Evolutionary conservation across 2,888 invertebrate species (phyloP).

Genomic region (Heliconius sara): DNA sequence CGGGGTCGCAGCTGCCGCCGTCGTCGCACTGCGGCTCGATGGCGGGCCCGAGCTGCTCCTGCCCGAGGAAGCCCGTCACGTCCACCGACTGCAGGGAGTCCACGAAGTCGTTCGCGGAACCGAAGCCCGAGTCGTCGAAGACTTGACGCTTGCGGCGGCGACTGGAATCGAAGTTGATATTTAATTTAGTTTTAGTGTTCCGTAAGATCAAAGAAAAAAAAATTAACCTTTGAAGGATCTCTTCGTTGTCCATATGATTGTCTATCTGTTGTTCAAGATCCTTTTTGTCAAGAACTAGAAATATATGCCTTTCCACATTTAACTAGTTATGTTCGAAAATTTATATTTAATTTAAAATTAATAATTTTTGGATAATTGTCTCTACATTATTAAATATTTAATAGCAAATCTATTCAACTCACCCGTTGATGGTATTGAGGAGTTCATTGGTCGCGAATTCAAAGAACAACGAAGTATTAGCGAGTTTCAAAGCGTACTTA

Average conservation of each 20-base stretch:
- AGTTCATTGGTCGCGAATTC: slow-evolving; percentile 95
- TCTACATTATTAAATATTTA: too few species aligned
- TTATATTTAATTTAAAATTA: too few species aligned
- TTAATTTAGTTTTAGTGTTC: background rate
- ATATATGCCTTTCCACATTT: too few species aligned
- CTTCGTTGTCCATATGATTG: too few species aligned
- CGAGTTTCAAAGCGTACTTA: slow-evolving; percentile 90
- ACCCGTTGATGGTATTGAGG: slow-evolving; percentile 86
- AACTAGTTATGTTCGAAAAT: too few species aligned
- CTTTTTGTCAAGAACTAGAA: too few species aligned
- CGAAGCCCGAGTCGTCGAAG: slow-evolving; percentile 84
- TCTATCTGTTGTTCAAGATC: too few species aligned
- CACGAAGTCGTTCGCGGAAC: slow-evolving; percentile 86
- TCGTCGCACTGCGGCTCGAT: slow-evolving; percentile 90
- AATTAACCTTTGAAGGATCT: too few species aligned
- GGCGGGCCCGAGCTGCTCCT: slow-evolving; percentile 83
- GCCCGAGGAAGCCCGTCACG: slow-evolving; percentile 87
- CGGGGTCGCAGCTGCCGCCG: slow-evolving; percentile 88
- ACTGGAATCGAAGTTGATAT: slow-evolving; percentile 56
- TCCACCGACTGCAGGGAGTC: slow-evolving; percentile 92
- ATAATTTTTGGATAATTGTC: too few species aligned
- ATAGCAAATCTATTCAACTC: slow-evolving; percentile 51
- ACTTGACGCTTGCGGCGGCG: slow-evolving; percentile 88
- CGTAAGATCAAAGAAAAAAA: background rate
- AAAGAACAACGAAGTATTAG: slow-evolving; percentile 93